Evolutionary conservation across 2,113 vertebrate genomes (phyloP).

Genomic region (Eira barbara): DNA sequence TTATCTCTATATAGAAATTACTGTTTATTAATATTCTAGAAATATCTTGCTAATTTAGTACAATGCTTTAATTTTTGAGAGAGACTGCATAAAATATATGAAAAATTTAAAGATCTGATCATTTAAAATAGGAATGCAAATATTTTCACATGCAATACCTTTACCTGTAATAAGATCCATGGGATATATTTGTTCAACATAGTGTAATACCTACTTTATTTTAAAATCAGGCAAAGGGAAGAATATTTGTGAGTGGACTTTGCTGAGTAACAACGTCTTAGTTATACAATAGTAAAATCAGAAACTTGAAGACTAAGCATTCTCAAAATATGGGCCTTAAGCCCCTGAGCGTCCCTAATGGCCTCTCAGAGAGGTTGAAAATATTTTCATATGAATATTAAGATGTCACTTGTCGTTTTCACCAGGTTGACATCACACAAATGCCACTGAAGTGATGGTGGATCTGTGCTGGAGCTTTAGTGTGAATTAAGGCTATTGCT

Average conservation of each 20-base stretch:
- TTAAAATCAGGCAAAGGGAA: neutral
- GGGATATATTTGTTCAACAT: neutral
- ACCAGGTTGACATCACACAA: neutral
- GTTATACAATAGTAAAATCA: neutral
- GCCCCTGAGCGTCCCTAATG: neutral
- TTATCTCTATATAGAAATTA: neutral
- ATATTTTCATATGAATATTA: neutral
- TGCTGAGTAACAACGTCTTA: neutral
- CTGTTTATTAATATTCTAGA: neutral
- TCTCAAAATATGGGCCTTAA: neutral
- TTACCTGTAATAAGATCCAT: neutral
- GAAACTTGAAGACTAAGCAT: neutral
- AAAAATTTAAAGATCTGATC: neutral
- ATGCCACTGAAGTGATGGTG: neutral
- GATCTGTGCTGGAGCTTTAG: neutral
- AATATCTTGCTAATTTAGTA: neutral
- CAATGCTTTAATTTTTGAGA: neutral
- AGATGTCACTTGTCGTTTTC: neutral
- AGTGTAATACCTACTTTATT: neutral
- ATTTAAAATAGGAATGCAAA: constrained; percentile 31
- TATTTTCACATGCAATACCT: neutral
- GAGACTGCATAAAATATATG: neutral
- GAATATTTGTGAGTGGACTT: constrained; percentile 12
- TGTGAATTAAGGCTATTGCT: neutral
- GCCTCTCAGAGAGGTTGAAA: neutral